Base-by-base conservation (phyloP, 2,113 vertebrate species). In the Thymallus thymallus region DNA sequence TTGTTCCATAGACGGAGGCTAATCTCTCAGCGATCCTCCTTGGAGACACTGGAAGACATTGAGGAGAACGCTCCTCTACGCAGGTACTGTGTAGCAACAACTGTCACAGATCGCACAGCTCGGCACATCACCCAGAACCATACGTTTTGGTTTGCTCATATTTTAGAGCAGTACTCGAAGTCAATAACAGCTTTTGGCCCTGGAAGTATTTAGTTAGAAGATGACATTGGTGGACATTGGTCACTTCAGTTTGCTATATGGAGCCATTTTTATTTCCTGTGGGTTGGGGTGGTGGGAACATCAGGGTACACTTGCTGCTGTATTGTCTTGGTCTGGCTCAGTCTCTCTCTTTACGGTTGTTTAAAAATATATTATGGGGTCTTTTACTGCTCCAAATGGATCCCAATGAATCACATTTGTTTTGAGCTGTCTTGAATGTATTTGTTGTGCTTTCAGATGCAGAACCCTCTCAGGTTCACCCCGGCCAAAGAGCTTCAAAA, bases 401-500 rank as follows among this genome's bases (percentile, higher is more conserved):
- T 51, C 16, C 14, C 16, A 51, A 51, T 51, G 1, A 51, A 51
- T 51, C 48, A 18, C 16, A 4, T 18, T 51, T 18, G 48, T 51
- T 51, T 51, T 51, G 35, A 41, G 10, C 35, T 41, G 35, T 41
- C 12, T 10, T 62, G 16, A 51, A 51, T 51, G 2, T 7, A 51
- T 5, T 51, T 45, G 10, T 45, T 1, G 1, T 90, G 87, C 91
- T 91, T 88, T 51, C 89, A 99, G 97, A 93, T 99, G 97, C 88
- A 93, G 97, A 84, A 99, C 98, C 87, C 93, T 98, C 86, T 99
- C 97, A 77, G 97, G 97, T 94, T 99, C 98, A 76, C 98, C 97
- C 78, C 95, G 97, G 95, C 97, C 96, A 95, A 99, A 97, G 95
- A 98, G 94, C 92, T 98, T 98, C 80, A 99, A 98, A 94, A 99